Evolutionary conservation across 1,140 invertebrate species (phyloP).

Genomic region (Procambarus virginalis): DNA sequence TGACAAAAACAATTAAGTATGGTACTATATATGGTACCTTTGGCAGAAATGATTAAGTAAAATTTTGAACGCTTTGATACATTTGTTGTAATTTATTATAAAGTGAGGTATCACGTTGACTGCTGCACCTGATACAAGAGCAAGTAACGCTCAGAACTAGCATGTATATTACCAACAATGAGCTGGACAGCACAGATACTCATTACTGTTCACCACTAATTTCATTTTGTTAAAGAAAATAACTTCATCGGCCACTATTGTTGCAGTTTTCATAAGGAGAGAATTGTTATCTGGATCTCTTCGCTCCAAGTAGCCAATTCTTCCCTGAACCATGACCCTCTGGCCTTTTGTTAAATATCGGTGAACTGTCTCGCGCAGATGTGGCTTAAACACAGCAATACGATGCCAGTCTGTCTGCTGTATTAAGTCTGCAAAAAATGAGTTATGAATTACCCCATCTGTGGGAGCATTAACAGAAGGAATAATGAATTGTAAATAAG

Average conservation of each 20-base stretch:
- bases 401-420: constrained; percentile 93
- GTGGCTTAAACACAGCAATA: constrained; percentile 89
- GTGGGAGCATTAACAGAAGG: too few species aligned
- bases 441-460: constrained; percentile 1
- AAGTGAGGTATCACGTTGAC: too few species aligned
- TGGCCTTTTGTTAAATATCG: constrained; percentile 90
- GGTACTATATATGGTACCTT: too few species aligned
- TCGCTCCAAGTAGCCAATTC: constrained; percentile 81
- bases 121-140: too few species aligned
- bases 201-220: background rate
- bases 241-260: constrained; percentile 90
- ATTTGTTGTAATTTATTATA: too few species aligned
- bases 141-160: too few species aligned
- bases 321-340: constrained; percentile 87
- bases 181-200: too few species aligned
- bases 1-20: too few species aligned
- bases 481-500: too few species aligned
- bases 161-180: too few species aligned
- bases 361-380: constrained; percentile 84
- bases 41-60: too few species aligned
- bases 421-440: constrained; percentile 78
- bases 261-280: constrained; percentile 83
- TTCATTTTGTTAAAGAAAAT: constrained; percentile 81
- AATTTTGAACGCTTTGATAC: too few species aligned
- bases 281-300: constrained; percentile 87